phyloP scores from a whole-genome alignment of 2,797 vertebrate genomes.

The Mus spretus region DNA sequence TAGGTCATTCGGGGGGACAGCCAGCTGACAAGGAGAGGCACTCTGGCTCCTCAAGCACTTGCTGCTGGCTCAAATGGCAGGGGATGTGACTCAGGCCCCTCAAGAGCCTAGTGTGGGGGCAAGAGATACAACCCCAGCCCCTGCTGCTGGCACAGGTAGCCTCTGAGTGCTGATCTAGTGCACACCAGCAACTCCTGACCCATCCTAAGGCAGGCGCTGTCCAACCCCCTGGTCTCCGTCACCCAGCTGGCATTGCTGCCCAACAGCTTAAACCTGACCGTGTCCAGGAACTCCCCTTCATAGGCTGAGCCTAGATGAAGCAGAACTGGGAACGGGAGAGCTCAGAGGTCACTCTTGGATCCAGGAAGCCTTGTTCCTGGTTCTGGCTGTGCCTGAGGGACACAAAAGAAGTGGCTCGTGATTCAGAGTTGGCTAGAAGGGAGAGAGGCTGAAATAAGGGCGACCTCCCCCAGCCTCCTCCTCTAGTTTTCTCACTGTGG shows the following conservation, averaged over 20 bases:
- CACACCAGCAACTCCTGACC: not conserved
- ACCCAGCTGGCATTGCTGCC: rapidly evolving
- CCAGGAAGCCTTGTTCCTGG: not conserved
- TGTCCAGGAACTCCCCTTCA: rapidly evolving
- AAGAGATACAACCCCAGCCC: not conserved
- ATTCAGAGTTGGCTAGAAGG: not conserved
- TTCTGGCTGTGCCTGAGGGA: not conserved
- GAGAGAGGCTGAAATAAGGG: not conserved
- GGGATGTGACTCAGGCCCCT: not conserved
- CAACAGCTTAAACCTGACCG: not conserved
- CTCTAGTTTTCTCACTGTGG: not conserved
- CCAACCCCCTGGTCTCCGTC: not conserved
- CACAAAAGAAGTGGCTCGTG: not conserved
- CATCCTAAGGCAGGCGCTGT: too few relatives aligned
- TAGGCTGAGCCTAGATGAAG: not conserved
- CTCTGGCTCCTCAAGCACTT: not conserved
- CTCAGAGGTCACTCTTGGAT: not conserved
- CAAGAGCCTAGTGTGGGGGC: too few relatives aligned
- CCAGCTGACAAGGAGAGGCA: not conserved
- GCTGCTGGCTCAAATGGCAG: not conserved
- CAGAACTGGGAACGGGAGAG: not conserved
- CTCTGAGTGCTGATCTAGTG: not conserved
- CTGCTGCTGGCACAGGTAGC: not conserved
- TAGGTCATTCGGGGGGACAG: not conserved
- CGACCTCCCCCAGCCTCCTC: too few relatives aligned